These are phyloP conservation scores for cattle (Bos taurus) DNA, from an alignment of 2,113 vertebrate species.

Conservation along the genomic window ARS-UCD2.0 NC_037336.1:90199001-90199500, in stretches of 20 bases:
- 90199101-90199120: neutral
- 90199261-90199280: neutral
- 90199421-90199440: neutral
- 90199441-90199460: neutral
- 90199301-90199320: accelerated
- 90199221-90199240: neutral
- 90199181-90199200: neutral
- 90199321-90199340: neutral
- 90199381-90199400: neutral
- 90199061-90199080: neutral
- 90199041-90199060: neutral
- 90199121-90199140: neutral
- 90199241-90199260: neutral
- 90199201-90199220: neutral
- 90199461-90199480: neutral
- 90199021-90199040: neutral
- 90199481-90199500: neutral
- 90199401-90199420: neutral
- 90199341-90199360: neutral
- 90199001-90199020: neutral
- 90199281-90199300: neutral
- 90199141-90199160: neutral
- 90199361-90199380: neutral
- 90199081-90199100: neutral
- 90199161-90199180: neutral